Conservation (phyloP, 2,113 vertebrate species). For the Otus sunia region DNA sequence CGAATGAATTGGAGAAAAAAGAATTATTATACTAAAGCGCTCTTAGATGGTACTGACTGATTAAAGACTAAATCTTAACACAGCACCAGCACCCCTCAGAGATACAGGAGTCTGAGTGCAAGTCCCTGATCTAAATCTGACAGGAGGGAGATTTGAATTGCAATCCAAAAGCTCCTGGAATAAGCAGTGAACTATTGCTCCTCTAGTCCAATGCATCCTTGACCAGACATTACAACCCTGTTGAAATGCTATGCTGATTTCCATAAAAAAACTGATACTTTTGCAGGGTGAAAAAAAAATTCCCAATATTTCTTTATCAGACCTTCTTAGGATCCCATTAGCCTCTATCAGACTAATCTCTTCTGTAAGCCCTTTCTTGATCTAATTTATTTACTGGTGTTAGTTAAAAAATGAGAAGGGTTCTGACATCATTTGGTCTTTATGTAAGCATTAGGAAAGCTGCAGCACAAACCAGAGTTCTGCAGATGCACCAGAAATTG, state of each 20-base stretch:
- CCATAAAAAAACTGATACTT: background rate
- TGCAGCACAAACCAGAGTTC: background rate
- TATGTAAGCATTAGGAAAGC: background rate
- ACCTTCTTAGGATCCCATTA: background rate
- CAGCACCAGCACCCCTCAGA: background rate
- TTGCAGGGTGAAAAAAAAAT: background rate
- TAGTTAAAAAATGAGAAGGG: background rate
- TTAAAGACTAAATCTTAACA: background rate
- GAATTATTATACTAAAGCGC: background rate
- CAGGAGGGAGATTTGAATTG: background rate
- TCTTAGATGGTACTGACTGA: background rate
- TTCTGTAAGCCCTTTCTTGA: background rate
- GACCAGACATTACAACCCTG: background rate
- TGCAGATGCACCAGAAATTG: background rate
- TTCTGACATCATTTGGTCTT: background rate
- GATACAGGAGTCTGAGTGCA: background rate
- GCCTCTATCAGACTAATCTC: background rate
- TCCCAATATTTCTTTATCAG: background rate
- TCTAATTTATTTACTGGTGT: background rate
- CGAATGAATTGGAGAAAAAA: background rate
- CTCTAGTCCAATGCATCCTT: background rate
- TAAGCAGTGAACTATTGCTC: background rate
- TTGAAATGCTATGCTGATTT: background rate
- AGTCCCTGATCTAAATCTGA: background rate
- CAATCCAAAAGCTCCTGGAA: background rate